phyloP scores from a whole-genome alignment of 2,797 vertebrate genomes.

The Carcharodon carcharias region DNA sequence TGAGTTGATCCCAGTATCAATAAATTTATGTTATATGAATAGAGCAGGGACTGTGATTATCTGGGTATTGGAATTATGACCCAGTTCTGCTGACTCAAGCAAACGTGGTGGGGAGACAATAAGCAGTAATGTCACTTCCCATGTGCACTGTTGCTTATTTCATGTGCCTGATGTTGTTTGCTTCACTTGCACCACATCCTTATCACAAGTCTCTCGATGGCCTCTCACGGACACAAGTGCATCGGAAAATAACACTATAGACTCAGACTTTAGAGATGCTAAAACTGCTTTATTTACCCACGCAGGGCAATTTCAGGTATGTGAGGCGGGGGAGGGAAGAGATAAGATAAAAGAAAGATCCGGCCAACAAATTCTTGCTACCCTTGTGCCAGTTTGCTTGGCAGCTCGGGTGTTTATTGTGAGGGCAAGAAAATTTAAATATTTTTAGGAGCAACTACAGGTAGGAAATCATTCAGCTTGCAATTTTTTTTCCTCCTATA shows the following conservation, averaged over 20 bases:
- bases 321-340: neutral
- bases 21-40: neutral
- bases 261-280: neutral
- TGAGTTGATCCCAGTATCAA: neutral
- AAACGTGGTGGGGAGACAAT: neutral
- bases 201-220: neutral
- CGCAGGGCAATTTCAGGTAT: neutral
- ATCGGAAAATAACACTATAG: neutral
- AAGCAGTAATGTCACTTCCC: neutral
- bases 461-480: neutral
- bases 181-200: neutral
- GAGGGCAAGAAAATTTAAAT: neutral
- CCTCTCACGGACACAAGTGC: neutral
- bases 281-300: neutral
- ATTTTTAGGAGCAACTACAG: neutral
- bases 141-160: neutral
- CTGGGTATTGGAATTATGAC: neutral
- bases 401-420: neutral
- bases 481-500: neutral
- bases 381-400: neutral
- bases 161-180: neutral
- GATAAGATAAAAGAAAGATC: neutral
- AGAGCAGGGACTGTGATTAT: neutral
- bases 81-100: neutral
- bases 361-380: neutral